Conservation (phyloP, 2,113 vertebrate species). For the Sylvia atricapilla region DNA sequence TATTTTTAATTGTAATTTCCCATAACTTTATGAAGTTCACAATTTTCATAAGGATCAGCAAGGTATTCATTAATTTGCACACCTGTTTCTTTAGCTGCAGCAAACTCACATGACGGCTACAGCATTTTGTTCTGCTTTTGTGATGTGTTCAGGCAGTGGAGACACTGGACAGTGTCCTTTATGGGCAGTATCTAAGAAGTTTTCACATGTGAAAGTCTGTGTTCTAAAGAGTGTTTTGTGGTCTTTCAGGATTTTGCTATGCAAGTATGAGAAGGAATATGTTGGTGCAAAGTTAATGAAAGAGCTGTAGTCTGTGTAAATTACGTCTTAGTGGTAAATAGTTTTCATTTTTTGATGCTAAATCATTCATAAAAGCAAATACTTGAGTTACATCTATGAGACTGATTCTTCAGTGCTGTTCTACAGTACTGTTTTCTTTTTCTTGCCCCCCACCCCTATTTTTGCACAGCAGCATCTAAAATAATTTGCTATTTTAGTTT, state of each 20-base stretch:
- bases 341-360: neutral
- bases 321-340: neutral
- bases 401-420: neutral
- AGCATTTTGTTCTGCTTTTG: neutral
- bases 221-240: neutral
- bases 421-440: neutral
- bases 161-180: neutral
- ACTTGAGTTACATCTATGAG: neutral
- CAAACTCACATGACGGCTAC: neutral
- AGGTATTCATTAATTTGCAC: neutral
- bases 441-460: fast-evolving
- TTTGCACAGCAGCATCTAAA: neutral
- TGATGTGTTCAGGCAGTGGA: neutral
- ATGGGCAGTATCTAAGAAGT: neutral
- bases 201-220: neutral
- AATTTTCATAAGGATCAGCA: neutral
- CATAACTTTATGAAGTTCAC: neutral
- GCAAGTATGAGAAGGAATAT: neutral
- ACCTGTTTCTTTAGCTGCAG: neutral
- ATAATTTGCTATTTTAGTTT: neutral
- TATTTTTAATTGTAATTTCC: neutral
- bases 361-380: neutral
- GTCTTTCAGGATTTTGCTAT: neutral
- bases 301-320: neutral
- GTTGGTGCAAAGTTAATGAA: neutral